Evolutionary conservation across 1,140 invertebrate genomes (phyloP), one percentile per base, ranked within the genome.

Genomic region (Belonocnema kinseyi): DNA sequence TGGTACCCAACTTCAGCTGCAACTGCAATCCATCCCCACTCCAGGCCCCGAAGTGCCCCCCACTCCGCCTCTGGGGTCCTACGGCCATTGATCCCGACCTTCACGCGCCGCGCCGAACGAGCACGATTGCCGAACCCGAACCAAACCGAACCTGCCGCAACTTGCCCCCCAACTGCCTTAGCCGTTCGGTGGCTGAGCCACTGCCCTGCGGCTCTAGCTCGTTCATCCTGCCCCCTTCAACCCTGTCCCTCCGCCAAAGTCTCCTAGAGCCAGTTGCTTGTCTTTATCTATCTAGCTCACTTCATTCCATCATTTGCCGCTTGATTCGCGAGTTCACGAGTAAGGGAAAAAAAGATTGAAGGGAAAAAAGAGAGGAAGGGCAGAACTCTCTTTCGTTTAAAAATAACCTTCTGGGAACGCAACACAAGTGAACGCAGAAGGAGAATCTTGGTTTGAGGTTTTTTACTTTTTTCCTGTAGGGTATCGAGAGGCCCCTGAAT

Each of bases 1-100:
- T 90, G 90, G 90, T 90, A 89, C 89, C 89, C 86, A 91, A 90
- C 86, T 90, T 80, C 73, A 79, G 77, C 54, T 78, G 58, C 75
- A 73, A 82, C 80, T 74, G 79, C 70, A 73, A 70, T 70, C 58
- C 76, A 76, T 76, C 78, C 76, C 79, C 52, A 50, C 51, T 61
- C 61, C 73, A 40, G 76, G 50, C 75, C 56, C 76, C 46, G 21
- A 52, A 26, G 46, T 66, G 74, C 54, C 56, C 80, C 79, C 74
- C 78, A 61, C 76, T 52, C 74, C 79, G 76, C 84, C 79, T 80
- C 79, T 86, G 85, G 89, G 89, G 89, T 90, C 89, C 90, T 90
- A 89, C 89, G 90, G 90, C 89, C 90, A 88, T 91, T 91, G 90
- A 91, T 91, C 90, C 90, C 90, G 90, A 91, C 90, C 90, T 91